Base-by-base conservation (phyloP, 2,113 vertebrate genomes). In the Scopus umbretta region DNA sequence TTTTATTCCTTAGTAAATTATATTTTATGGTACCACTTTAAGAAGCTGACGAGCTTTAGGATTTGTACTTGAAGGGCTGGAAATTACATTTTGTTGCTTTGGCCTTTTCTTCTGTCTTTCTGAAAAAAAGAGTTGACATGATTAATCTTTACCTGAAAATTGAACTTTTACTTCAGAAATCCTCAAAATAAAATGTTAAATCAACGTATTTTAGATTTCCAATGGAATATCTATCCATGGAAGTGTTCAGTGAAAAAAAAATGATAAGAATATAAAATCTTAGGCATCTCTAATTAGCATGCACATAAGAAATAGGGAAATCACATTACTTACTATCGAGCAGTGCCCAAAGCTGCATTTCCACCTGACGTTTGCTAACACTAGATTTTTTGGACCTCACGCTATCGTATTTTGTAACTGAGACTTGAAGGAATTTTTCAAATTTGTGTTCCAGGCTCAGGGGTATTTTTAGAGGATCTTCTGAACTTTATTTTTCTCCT, bases 71-170 rank as follows among this genome's bases (percentile, higher is more conserved):
- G 49, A 84, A 85, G 73, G 40, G 70, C 56, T 92, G 73, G 70
- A 86, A 96, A 87, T 67, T 74, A 56, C 84, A 34, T 92, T 85
- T 87, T 59, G 78, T 55, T 92, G 65, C 86, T 74, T 75, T 85
- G 86, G 73, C 84, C 95, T 95, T 96, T 95, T 96, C 81, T 96
- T 72, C 67, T 30, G 65, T 72, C 91, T 87, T 94, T 49, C 36
- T 66, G 42, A 76, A 68, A 74, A 74, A 90, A 74, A 42, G 61
- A 15, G 47, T 40, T 65, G 91, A 67, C 87, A 40, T 81, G 84
- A 92, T 94, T 91, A 92, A 96, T 92, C 84, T 91, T 55, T 27
- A 72, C 45, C 73, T 43, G 73, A 55, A 94, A 95, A 80, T 32
- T 67, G 73, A 94, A 86, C 59, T 76, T 96, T 90, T 79, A 26